Base-by-base conservation (phyloP, 2,113 vertebrate species). In the Ammodytes marinus region DNA sequence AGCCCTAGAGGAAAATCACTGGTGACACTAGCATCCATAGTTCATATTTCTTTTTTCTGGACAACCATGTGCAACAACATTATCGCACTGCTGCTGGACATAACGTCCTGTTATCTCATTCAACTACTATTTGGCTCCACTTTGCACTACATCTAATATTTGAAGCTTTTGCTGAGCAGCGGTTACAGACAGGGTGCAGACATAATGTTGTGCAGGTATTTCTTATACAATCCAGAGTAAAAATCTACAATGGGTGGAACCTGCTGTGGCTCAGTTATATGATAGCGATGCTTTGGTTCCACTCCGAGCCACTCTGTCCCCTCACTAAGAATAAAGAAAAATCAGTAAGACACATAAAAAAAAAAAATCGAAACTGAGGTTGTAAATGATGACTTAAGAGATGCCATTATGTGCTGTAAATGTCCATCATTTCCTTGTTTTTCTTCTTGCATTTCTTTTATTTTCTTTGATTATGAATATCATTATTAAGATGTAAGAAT, bases 401-500 rank as follows among this genome's bases (percentile, higher is more conserved):
- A 90, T 87, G 81, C 86, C 91, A 90, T 89, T 77, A 54, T 64
- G 89, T 93, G 91, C 88, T 94, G 91, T 94, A 93, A 89, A 90
- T 91, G 91, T 95, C 88, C 64, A 85, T 90, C 82, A 88, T 90
- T 86, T 86, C 84, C 75, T 84, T 84, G 73, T 80, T 91, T 92
- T 90, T 9, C 86, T 91, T 85, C 63, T 92, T 90, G 81, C 77
- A 79, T 92, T 88, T 89, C 65, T 67, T 90, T 88, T 89, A 61
- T 67, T 90, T 91, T 77, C 49, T 83, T 89, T 89, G 77, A 81
- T 88, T 88, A 83, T 84, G 77, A 90, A 80, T 86, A 85, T 89
- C 85, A 90, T 93, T 92, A 93, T 84, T 91, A 92, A 89, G 87
- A 92, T 93, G 92, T 95, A 94, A 92, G 87, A 95, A 86, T 89